These are phyloP conservation scores for Eupeodes latifasciatus DNA, from an alignment of 2,888 invertebrate species.

Conservation along the genomic window DNA sequence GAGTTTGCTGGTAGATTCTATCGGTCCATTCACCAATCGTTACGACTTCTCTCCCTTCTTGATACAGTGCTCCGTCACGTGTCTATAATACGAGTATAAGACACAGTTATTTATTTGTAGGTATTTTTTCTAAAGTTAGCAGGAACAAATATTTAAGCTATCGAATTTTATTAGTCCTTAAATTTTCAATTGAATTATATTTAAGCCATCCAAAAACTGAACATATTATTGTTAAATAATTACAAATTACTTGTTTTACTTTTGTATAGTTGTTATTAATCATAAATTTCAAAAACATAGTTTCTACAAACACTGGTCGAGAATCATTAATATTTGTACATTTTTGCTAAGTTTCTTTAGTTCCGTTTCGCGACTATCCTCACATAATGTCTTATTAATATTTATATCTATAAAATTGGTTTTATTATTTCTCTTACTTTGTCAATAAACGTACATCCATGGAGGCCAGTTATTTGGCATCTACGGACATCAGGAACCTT, in stretches of 20 bases:
- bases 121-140: background rate
- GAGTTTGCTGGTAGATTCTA: slow-evolving; percentile 96
- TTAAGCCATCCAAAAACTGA: too few species aligned
- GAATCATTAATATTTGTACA: too few species aligned
- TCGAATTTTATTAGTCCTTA: background rate
- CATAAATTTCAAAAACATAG: too few species aligned
- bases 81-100: slow-evolving; percentile 87
- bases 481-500: slow-evolving; percentile 97
- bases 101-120: too few species aligned
- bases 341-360: too few species aligned
- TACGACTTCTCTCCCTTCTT: slow-evolving; percentile 95
- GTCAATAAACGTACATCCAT: slow-evolving; percentile 95
- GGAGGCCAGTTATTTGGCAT: slow-evolving; percentile 96
- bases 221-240: too few species aligned
- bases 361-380: too few species aligned
- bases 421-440: slow-evolving; percentile 86
- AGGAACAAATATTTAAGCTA: background rate
- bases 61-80: slow-evolving; percentile 92
- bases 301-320: too few species aligned
- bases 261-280: too few species aligned
- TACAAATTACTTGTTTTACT: too few species aligned
- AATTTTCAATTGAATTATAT: too few species aligned
- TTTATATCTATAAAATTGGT: background rate
- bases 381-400: too few species aligned
- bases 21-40: slow-evolving; percentile 97